Percentiles rank a stretch among this genome's conserved stretches.
Evolutionary conservation across 2,797 vertebrate genomes (phyloP).

Genomic region (Syngnathus rostellatus): DNA sequence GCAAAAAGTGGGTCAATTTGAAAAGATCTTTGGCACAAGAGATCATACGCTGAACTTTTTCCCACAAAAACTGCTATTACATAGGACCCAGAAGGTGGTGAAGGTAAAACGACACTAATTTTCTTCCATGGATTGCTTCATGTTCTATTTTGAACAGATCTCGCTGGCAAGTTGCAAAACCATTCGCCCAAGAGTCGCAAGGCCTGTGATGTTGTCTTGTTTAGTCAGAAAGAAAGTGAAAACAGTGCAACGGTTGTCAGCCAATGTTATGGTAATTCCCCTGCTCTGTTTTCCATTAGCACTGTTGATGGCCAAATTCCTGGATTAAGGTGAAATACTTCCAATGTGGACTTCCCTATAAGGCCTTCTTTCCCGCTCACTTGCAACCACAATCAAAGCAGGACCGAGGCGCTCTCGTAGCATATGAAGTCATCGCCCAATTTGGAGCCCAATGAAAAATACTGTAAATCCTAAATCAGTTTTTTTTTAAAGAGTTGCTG

Average conservation of each 20-base stretch:
- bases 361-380: constrained; percentile 30
- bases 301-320: constrained; percentile 38
- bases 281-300: constrained; percentile 29
- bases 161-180: neutral
- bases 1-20: neutral
- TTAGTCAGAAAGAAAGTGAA: constrained; percentile 1
- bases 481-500: neutral
- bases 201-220: neutral
- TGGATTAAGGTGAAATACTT: constrained; percentile 56
- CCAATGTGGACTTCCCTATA: constrained; percentile 44
- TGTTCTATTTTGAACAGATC: neutral
- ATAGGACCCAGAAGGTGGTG: neutral
- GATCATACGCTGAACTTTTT: neutral
- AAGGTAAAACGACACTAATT: neutral
- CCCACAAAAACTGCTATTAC: neutral
- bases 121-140: neutral
- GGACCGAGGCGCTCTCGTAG: constrained; percentile 14
- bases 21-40: neutral
- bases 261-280: constrained; percentile 24
- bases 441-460: constrained; percentile 13
- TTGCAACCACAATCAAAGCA: constrained; percentile 28
- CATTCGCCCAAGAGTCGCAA: neutral
- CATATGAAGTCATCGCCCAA: constrained; percentile 38
- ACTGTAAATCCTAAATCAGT: neutral
- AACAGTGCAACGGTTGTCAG: neutral